Conservation (phyloP, 2,113 vertebrate species). For the Apodemus sylvaticus region DNA sequence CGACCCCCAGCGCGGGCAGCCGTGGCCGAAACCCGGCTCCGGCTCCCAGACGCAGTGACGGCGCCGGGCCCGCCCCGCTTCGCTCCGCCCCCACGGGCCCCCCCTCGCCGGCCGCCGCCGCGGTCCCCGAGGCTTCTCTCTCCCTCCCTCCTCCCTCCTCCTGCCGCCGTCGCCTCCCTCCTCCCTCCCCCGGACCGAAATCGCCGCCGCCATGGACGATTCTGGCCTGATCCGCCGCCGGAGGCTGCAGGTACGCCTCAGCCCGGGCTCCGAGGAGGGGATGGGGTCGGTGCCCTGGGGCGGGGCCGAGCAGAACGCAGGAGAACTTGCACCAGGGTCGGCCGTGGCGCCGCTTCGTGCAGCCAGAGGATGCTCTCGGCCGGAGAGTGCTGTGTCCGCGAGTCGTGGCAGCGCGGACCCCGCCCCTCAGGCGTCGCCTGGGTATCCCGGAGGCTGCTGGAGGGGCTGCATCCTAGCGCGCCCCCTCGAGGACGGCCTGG, state of each 20-base stretch:
- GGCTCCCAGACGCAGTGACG: constrained; percentile 76
- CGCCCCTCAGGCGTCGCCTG: constrained; percentile 71
- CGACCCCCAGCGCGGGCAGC: constrained; percentile 18
- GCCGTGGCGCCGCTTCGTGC: background rate
- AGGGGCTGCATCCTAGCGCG: constrained; percentile 13
- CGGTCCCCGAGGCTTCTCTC: constrained; percentile 55
- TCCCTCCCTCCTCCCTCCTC: constrained; percentile 46
- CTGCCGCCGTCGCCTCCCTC: constrained; percentile 44
- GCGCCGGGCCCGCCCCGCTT: constrained; percentile 63
- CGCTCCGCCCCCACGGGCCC: constrained; percentile 56
- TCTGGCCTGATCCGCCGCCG: constrained; percentile 81
- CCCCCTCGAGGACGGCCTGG: background rate
- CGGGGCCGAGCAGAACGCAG: constrained; percentile 24
- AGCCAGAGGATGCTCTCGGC: background rate
- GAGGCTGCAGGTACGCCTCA: constrained; percentile 72
- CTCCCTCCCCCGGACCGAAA: constrained; percentile 73
- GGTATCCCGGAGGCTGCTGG: background rate
- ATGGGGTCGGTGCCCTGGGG: constrained; percentile 51
- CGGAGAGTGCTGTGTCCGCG: background rate
- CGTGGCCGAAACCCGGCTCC: constrained; percentile 32
- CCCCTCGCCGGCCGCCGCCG: constrained; percentile 30
- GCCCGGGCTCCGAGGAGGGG: background rate
- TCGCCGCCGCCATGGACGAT: constrained; percentile 75
- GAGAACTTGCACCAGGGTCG: constrained; percentile 40
- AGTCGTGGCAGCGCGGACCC: constrained; percentile 58